A percentile compares a stretch with the other conserved stretches of the same genome.
These are phyloP conservation scores for Nothocercus julius DNA, from an alignment of 2,113 vertebrate genomes.

Conservation along the genomic window DNA sequence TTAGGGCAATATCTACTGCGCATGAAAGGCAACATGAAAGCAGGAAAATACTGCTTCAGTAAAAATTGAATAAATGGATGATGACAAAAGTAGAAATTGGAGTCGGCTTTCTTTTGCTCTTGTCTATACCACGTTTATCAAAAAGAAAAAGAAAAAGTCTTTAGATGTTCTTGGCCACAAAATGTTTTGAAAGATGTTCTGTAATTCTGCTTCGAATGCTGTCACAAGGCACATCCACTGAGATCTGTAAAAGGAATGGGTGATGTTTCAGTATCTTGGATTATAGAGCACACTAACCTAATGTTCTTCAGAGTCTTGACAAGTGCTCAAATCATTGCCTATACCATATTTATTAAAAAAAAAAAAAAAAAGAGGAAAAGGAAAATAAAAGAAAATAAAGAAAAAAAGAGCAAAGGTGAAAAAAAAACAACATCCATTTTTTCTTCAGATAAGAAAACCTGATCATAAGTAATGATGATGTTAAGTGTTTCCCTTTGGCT, in stretches of 20 bases:
- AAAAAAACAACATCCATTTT: neutral
- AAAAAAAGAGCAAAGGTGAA: neutral
- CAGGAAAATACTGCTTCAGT: neutral
- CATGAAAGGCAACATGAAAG: neutral
- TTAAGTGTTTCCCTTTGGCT: neutral
- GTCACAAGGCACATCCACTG: neutral
- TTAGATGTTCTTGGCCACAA: neutral
- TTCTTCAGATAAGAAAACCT: neutral
- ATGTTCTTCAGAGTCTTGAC: neutral
- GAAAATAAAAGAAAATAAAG: neutral
- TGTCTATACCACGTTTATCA: too few species aligned
- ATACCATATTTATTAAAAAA: neutral
- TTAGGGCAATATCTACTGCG: neutral
- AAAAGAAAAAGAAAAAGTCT: neutral
- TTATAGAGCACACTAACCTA: neutral
- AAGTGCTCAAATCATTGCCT: neutral
- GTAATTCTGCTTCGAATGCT: neutral
- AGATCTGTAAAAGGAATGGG: neutral
- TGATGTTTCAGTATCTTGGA: neutral
- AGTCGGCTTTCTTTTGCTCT: neutral
- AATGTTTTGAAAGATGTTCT: neutral
- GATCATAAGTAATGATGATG: rapidly evolving
- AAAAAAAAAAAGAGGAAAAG: neutral
- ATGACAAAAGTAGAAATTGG: neutral
- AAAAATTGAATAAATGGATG: neutral